Percentiles rank a stretch among this genome's conserved stretches.
These are phyloP conservation scores for Sebastes nivosus DNA, from an alignment of 2,797 vertebrate species.

Conservation along the genomic window DNA sequence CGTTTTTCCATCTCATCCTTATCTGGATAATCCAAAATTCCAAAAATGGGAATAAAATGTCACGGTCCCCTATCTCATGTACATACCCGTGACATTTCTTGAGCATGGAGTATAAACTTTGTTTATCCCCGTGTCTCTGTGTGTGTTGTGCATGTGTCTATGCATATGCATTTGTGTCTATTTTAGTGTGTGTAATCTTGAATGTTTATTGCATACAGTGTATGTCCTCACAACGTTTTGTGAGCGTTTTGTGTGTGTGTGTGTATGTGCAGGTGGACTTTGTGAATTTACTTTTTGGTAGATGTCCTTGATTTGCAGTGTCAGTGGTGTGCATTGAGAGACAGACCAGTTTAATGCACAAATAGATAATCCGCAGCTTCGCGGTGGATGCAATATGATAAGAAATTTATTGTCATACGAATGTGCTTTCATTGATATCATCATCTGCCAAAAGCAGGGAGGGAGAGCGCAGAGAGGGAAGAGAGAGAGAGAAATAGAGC, in stretches of 20 bases:
- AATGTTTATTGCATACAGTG: constrained; percentile 1
- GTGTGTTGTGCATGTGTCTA: constrained; percentile 17
- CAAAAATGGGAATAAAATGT: constrained; percentile 72
- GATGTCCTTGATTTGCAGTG: constrained; percentile 61
- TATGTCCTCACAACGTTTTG: not conserved
- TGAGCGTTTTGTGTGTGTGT: not conserved
- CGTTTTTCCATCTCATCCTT: constrained; percentile 57
- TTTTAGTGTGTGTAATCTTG: not conserved
- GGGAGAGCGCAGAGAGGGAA: not conserved
- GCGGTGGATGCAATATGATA: constrained; percentile 60
- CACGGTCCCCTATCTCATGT: constrained; percentile 64
- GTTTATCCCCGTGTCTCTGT: constrained; percentile 45
- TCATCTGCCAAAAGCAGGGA: constrained; percentile 57
- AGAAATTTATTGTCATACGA: constrained; percentile 56
- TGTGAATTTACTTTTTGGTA: constrained; percentile 35
- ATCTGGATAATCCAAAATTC: constrained; percentile 68
- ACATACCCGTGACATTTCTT: constrained; percentile 68
- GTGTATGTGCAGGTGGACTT: constrained; percentile 23
- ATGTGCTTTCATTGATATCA: constrained; percentile 60
- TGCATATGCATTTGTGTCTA: not conserved
- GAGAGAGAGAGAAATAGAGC: not conserved
- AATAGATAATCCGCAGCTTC: constrained; percentile 63
- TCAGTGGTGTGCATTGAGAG: constrained; percentile 40
- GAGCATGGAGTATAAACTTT: constrained; percentile 55
- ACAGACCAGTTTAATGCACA: constrained; percentile 49